A percentile compares a stretch with the other conserved stretches of the same genome.
Evolutionary conservation across 2,113 vertebrate species (phyloP).

Genomic region (Heterotis niloticus): DNA sequence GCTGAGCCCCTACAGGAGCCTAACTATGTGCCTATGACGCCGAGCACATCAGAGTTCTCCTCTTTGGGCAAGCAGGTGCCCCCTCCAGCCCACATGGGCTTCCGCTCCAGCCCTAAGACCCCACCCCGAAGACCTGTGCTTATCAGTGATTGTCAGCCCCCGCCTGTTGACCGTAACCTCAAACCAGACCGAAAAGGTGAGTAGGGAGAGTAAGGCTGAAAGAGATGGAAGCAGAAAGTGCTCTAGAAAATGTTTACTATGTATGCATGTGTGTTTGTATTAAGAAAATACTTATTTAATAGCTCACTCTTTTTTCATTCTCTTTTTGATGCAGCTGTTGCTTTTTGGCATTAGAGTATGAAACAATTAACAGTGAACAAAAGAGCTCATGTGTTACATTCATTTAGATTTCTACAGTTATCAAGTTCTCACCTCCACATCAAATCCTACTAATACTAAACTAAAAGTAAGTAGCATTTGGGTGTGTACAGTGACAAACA

Average conservation of each 20-base stretch:
- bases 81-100: constrained; percentile 96
- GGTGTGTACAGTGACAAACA: not conserved
- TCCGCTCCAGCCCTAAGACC: constrained; percentile 93
- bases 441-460: too few species aligned
- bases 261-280: not conserved
- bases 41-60: constrained; percentile 90
- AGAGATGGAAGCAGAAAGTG: constrained; percentile 14
- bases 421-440: too few species aligned
- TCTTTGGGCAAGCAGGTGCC: constrained; percentile 96
- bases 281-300: too few species aligned
- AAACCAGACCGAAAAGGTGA: constrained; percentile 98
- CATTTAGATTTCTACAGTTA: not conserved
- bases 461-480: not conserved
- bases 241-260: not conserved
- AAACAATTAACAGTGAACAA: too few species aligned
- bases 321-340: too few species aligned
- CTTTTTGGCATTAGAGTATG: too few species aligned
- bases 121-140: constrained; percentile 85
- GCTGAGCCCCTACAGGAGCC: constrained; percentile 85
- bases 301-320: too few species aligned
- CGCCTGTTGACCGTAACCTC: constrained; percentile 93
- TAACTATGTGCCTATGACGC: constrained; percentile 98
- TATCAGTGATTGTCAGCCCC: constrained; percentile 84
- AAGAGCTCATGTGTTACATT: not conserved
- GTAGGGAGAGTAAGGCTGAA: constrained; percentile 20